Percentiles rank a stretch among this genome's conserved stretches.
Evolutionary conservation across 2,888 invertebrate species (phyloP).

Genomic region (Luffia ferchaultella): DNA sequence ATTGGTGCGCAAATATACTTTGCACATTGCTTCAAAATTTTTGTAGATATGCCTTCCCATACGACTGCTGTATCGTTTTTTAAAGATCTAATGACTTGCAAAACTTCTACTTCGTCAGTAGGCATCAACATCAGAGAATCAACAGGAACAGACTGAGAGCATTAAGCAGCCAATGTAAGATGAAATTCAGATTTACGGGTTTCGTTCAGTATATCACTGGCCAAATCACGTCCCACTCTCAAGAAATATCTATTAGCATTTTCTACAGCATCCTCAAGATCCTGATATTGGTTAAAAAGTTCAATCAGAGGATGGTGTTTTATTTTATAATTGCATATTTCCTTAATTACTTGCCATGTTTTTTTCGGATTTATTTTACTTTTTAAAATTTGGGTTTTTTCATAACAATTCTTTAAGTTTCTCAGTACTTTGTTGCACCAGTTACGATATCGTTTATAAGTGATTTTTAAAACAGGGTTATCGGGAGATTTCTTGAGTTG

Average conservation of each 20-base stretch:
- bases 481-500: neutral
- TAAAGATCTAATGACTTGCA: neutral
- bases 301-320: neutral
- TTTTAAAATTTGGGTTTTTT: neutral
- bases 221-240: neutral
- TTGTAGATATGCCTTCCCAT: neutral
- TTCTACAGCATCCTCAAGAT: neutral
- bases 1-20: neutral
- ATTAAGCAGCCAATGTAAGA: neutral
- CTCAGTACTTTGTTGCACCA: neutral
- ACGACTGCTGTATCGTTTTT: neutral
- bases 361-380: neutral
- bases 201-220: neutral
- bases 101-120: constrained; percentile 1
- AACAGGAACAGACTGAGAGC: neutral
- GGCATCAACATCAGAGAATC: neutral
- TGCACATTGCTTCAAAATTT: neutral
- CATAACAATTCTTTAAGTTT: neutral
- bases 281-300: neutral
- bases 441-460: neutral
- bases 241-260: neutral
- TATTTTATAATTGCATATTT: neutral
- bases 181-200: neutral
- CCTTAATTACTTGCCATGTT: neutral
- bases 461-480: neutral